Conservation (phyloP, 92 coral and sea anemone species). For the Isaurus tuberculatus region DNA sequence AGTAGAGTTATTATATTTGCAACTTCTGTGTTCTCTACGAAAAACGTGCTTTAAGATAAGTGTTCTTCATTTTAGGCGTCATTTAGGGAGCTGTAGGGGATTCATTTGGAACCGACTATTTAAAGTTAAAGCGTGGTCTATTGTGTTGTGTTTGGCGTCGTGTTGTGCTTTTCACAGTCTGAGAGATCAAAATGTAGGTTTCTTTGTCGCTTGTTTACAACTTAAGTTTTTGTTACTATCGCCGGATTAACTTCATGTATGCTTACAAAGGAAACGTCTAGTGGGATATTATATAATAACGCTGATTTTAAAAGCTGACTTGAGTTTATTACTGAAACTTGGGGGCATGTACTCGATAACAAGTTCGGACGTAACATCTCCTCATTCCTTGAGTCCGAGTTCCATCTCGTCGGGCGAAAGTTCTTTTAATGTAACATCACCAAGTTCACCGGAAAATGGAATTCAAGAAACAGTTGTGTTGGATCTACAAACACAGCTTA, state of each 20-base stretch:
- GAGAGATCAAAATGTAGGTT: background rate
- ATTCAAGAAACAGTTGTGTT: slow-evolving; percentile 51
- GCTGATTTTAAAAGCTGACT: slow-evolving; percentile 10
- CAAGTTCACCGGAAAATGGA: slow-evolving; percentile 20
- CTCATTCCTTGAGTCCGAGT: slow-evolving; percentile 60
- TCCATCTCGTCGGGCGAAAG: slow-evolving; percentile 45
- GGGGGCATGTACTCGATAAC: slow-evolving; percentile 53
- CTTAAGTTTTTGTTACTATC: background rate
- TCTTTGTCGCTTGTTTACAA: slow-evolving; percentile 14
- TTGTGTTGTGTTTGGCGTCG: background rate
- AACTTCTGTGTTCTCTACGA: slow-evolving; percentile 9
- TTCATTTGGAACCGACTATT: slow-evolving; percentile 9
- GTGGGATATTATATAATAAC: background rate
- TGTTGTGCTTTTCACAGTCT: slow-evolving; percentile 25
- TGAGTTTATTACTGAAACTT: background rate
- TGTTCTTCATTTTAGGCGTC: background rate
- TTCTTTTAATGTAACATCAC: slow-evolving; percentile 11
- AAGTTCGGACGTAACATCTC: slow-evolving; percentile 55
- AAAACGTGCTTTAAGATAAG: background rate
- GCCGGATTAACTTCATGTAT: background rate
- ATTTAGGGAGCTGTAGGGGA: background rate
- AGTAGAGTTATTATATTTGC: background rate
- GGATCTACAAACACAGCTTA: slow-evolving; percentile 67
- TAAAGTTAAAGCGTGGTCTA: background rate
- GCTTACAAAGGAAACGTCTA: slow-evolving; percentile 24